Conservation (phyloP, 2,113 vertebrate genomes). For the Percopsis transmontana region DNA sequence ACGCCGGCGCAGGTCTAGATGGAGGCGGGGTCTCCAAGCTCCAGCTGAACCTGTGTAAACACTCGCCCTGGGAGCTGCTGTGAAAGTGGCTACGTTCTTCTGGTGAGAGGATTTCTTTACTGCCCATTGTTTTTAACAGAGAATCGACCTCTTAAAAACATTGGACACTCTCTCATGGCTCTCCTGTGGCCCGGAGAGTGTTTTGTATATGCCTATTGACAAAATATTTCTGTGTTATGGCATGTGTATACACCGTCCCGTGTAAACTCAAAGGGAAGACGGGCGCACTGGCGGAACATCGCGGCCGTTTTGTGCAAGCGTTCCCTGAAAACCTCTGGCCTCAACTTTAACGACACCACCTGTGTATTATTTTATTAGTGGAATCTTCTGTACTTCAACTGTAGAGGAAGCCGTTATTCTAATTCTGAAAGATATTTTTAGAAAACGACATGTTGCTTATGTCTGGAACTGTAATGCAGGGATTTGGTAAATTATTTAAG, state of each 20-base stretch:
- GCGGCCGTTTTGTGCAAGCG: constrained; percentile 50
- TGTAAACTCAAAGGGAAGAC: constrained; percentile 69
- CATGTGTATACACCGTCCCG: constrained; percentile 68
- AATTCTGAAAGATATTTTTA: too few species aligned
- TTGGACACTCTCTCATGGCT: constrained; percentile 51
- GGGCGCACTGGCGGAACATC: constrained; percentile 61
- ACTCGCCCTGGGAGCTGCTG: constrained; percentile 56
- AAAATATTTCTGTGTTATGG: constrained; percentile 77
- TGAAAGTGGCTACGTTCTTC: constrained; percentile 62
- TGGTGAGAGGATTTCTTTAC: constrained; percentile 55
- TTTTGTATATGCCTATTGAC: constrained; percentile 77
- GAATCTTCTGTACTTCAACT: too few species aligned
- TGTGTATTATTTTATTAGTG: constrained; percentile 5
- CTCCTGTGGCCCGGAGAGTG: constrained; percentile 55
- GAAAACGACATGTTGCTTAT: too few species aligned
- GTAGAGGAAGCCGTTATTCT: too few species aligned
- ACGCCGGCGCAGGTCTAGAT: constrained; percentile 70
- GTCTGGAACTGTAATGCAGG: too few species aligned
- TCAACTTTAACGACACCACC: constrained; percentile 14
- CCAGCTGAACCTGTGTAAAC: constrained; percentile 67
- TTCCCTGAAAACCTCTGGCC: constrained; percentile 52
- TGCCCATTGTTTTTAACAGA: constrained; percentile 73
- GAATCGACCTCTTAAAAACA: constrained; percentile 66
- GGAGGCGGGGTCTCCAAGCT: constrained; percentile 73
- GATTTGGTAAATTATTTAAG: too few species aligned